phyloP scores from a whole-genome alignment of 2,888 invertebrate species.

The Papilio protenor region DNA sequence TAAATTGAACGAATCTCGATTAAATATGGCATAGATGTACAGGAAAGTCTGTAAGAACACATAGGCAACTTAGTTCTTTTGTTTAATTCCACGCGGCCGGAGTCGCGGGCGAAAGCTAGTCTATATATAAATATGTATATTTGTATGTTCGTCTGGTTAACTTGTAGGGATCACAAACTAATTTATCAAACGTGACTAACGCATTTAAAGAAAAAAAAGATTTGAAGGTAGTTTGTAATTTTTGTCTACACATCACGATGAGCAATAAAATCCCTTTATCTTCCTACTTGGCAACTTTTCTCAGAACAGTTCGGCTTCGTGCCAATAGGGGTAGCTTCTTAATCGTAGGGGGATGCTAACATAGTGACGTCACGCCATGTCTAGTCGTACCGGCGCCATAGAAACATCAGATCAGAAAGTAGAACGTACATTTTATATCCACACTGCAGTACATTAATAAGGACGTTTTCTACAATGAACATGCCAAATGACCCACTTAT shows the following conservation, averaged over 20 bases:
- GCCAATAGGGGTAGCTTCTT: slow-evolving; percentile 10
- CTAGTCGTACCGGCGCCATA: slow-evolving; percentile 36
- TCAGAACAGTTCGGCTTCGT: slow-evolving; percentile 5
- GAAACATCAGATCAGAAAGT: slow-evolving; percentile 16
- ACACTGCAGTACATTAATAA: not conserved
- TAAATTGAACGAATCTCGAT: too few relatives aligned
- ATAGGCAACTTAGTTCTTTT: too few relatives aligned
- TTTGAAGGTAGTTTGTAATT: too few relatives aligned
- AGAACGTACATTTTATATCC: not conserved
- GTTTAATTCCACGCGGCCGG: too few relatives aligned
- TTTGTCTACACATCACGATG: not conserved
- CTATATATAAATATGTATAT: too few relatives aligned
- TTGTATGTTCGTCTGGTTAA: too few relatives aligned
- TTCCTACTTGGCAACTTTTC: slow-evolving; percentile 6
- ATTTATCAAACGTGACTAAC: too few relatives aligned
- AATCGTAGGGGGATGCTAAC: slow-evolving; percentile 3
- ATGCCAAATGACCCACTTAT: not conserved
- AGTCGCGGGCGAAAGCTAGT: too few relatives aligned
- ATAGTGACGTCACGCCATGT: slow-evolving; percentile 29
- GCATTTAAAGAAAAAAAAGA: too few relatives aligned
- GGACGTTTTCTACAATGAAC: not conserved
- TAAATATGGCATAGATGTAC: too few relatives aligned
- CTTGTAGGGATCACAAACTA: too few relatives aligned
- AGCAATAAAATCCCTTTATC: not conserved
- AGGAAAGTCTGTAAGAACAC: too few relatives aligned